Evolutionary conservation across 2,113 vertebrate species (phyloP), one percentile per base, ranked within the genome.

Genomic region (Fregata magnificens): DNA sequence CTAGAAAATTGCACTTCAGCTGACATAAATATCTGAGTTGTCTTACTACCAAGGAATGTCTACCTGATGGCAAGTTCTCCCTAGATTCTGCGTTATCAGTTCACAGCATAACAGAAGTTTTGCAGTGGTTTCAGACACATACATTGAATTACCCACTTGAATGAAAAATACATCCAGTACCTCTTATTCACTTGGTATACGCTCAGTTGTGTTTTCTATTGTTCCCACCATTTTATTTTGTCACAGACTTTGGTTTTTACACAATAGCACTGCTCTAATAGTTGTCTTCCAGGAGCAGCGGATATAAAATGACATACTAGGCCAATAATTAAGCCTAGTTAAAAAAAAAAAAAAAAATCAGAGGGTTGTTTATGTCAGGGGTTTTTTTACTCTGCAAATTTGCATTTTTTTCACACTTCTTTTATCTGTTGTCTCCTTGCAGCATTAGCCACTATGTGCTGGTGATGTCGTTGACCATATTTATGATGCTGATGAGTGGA

Each of bases 391-490:
- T 63, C 24, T 58, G 24, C 5, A 82, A 67, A 62, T 69, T 65
- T 72, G 10, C n/a, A 3, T 77, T 82, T 70, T 91, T 82, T 18
- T 83, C 74, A 92, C 12, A 76, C 50, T 38, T 29, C 32, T 93
- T 92, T 56, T 66, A 2, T 71, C 15, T 96, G 14, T 72, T 65
- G 90, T 49, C 59, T 69, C 90, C 70, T 97, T 97, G 34, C 97
- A 99, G 99, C 97, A 99, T 99, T 92, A 99, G 99, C 94, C 99
- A 99, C 95, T 99, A 99, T 20, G 99, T 99, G 79, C 99, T 99
- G 24, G 99, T 99, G 96, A 99, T 99, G 99, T 99, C 98, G 1
- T 98, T 99, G 98, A 99, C 99, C 77, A 99, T 99, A 96, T 99
- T 99, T 87, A 98, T 99, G 93, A 99, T 99, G 98, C 89, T 99